These are phyloP conservation scores for Hozukius guyotensis DNA, from an alignment of 2,797 vertebrate species.

Conservation along the genomic window DNA sequence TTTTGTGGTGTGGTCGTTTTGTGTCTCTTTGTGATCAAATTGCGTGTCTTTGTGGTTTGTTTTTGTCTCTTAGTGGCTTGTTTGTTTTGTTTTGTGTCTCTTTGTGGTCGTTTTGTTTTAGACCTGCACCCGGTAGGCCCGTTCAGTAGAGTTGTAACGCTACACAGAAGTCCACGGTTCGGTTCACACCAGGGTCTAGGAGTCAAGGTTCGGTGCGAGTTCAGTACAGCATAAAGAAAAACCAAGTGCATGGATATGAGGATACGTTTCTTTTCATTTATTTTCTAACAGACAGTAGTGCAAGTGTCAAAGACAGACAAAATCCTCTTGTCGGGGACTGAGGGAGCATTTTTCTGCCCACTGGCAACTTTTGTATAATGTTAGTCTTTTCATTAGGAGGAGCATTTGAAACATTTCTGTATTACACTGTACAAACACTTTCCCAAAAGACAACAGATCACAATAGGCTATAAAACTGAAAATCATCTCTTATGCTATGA, in stretches of 20 bases:
- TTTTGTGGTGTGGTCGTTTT: not conserved
- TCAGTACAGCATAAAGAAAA: not conserved
- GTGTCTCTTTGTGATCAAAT: not conserved
- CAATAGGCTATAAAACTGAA: not conserved
- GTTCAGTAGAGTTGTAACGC: not conserved
- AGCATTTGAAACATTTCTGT: not conserved
- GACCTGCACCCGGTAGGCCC: not conserved
- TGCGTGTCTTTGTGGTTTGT: not conserved
- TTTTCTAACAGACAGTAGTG: not conserved
- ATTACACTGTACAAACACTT: not conserved
- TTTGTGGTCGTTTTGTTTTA: not conserved
- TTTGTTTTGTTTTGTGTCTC: not conserved
- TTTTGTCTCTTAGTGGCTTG: not conserved
- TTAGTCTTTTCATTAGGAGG: not conserved
- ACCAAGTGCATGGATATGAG: not conserved
- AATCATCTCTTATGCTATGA: not conserved
- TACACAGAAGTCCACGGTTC: not conserved
- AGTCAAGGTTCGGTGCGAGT: not conserved
- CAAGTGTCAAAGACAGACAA: not conserved
- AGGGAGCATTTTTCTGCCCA: not conserved
- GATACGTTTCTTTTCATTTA: not conserved
- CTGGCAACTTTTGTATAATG: not conserved
- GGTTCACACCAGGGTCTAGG: too few species aligned
- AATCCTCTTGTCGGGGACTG: not conserved
- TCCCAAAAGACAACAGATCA: not conserved